Evolutionary conservation across 2,797 vertebrate genomes (phyloP).

Genomic region (Anisognathus igniventris): DNA sequence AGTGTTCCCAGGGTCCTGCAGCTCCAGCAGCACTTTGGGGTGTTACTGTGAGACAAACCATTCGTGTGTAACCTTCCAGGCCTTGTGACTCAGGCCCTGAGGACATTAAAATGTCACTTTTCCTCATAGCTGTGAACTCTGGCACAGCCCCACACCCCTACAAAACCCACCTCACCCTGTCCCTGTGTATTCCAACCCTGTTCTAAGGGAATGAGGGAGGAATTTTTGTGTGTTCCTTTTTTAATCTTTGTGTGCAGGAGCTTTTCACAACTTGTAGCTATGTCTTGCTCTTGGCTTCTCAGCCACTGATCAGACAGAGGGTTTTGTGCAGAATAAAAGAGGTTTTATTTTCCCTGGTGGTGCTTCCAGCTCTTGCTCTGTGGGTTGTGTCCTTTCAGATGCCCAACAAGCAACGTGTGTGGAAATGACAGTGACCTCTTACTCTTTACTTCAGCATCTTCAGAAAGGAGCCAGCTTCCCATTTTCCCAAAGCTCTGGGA

Average conservation of each 20-base stretch:
- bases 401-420: rapidly evolving
- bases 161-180: background rate
- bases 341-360: background rate
- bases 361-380: background rate
- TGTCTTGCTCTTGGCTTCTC: background rate
- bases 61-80: background rate
- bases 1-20: background rate
- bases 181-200: background rate
- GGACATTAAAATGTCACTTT: background rate
- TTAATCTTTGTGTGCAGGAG: background rate
- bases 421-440: background rate
- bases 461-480: background rate
- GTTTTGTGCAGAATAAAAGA: background rate
- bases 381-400: background rate
- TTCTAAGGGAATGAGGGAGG: background rate
- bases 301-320: background rate
- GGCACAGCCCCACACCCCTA: background rate
- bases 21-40: background rate
- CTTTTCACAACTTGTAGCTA: background rate
- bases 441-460: background rate
- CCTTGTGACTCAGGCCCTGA: background rate
- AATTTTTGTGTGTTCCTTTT: background rate
- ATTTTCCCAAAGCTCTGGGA: background rate
- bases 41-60: background rate
- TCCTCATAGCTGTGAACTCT: background rate